Evolutionary conservation across 2,113 vertebrate species (phyloP), one percentile per base, ranked within the genome.

Genomic region (Corythoichthys intestinalis): DNA sequence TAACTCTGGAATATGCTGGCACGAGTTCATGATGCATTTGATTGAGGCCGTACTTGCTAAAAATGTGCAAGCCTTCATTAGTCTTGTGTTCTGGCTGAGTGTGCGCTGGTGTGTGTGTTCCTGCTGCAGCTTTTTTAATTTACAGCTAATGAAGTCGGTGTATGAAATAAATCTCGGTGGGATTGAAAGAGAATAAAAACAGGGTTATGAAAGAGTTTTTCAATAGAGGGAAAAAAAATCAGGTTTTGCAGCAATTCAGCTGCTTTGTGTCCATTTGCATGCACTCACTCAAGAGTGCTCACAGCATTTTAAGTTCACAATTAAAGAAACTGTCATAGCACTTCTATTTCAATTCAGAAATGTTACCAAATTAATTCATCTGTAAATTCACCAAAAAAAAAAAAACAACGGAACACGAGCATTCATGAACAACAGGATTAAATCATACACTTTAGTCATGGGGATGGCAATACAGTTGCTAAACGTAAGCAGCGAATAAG

Each of bases 1-100:
- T 10, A 48, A 12, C 41, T 63, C n/a, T 38, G 60, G 66, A 41
- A 35, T 65, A 60, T 4, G 53, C 58, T 73, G 59, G 63, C 3
- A 61, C 69, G 72, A 81, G 73, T 82, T 80, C 74, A 57, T 69
- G 75, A 65, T 81, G 75, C 71, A 80, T 73, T 73, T 65, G 64
- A 70, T 57, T 3, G n/a, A 74, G 74, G 52, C 12, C 74, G 64
- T 12, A 74, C 52, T 35, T 83, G 75, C 72, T 77, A 83, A 74
- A 69, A 68, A 58, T 76, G 46, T 15, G 52, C 63, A 64, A 9
- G n/a, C 67, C 13, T 11, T 37, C 48, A 38, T 64, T 58, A 66
- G 37, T 63, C 49, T 20, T 65, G 10, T 50, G 66, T 74, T 64
- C 20, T 67, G 65, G 69, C 73, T n/a, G 41, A 57, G 37, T 70